These are phyloP conservation scores for Charanyca ferruginea DNA, from an alignment of 2,888 invertebrate species.

Conservation along the genomic window DNA sequence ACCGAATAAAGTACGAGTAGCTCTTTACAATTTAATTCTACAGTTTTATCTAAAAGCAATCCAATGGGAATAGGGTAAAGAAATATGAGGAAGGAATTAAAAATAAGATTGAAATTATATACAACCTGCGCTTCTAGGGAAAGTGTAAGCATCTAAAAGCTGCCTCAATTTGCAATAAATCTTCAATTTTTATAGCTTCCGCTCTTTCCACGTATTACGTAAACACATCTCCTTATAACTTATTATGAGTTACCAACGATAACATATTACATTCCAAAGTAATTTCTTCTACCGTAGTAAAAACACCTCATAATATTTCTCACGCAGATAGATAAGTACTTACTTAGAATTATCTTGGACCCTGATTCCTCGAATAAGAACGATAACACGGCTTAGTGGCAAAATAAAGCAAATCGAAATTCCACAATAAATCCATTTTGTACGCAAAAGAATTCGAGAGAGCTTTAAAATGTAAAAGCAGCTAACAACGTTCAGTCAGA, in stretches of 20 bases:
- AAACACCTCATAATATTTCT: background rate
- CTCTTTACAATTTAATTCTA: constrained; percentile 9
- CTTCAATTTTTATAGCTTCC: constrained; percentile 53
- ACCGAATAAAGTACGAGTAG: background rate
- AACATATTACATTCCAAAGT: constrained; percentile 25
- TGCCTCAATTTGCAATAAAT: constrained; percentile 45
- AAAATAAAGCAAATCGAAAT: constrained; percentile 61
- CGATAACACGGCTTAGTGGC: constrained; percentile 44
- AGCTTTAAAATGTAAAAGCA: constrained; percentile 62
- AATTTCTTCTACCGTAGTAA: constrained; percentile 5
- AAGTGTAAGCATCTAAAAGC: constrained; percentile 18
- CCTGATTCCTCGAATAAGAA: constrained; percentile 10
- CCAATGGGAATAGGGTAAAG: background rate
- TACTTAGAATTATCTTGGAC: background rate
- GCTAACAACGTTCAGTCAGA: constrained; percentile 63
- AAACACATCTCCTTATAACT: constrained; percentile 26
- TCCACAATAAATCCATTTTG: constrained; percentile 59
- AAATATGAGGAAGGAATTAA: background rate
- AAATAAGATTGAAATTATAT: constrained; percentile 28
- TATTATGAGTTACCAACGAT: constrained; percentile 13
- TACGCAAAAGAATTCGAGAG: constrained; percentile 62
- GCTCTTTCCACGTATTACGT: constrained; percentile 30
- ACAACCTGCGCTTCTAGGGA: constrained; percentile 17
- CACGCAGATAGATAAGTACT: background rate
- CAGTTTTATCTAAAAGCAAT: constrained; percentile 10